Conservation (phyloP, 2,888 invertebrate species). For the Philopedon plagiatum region DNA sequence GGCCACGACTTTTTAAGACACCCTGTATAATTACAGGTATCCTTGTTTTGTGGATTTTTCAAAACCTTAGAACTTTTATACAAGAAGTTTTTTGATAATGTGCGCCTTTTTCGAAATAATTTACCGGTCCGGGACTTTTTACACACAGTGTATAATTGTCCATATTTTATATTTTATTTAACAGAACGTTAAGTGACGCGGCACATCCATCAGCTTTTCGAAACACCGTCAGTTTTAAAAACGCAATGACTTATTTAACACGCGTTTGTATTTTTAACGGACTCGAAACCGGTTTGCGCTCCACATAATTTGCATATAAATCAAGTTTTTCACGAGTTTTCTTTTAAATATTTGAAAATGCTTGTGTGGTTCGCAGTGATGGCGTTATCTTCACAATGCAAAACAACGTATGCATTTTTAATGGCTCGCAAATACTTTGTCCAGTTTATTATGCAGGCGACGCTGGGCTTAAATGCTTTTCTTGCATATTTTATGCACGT, state of each 20-base stretch:
- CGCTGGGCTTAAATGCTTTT: constrained; percentile 42
- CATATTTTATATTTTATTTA: constrained; percentile 7
- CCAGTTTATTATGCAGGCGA: constrained; percentile 40
- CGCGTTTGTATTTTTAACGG: constrained; percentile 3
- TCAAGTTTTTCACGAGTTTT: constrained; percentile 44
- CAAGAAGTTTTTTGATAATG: too few relatives aligned
- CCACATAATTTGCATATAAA: constrained; percentile 45
- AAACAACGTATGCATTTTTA: constrained; percentile 50
- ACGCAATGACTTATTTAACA: constrained; percentile 1
- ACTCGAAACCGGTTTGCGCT: neutral
- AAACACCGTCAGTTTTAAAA: neutral
- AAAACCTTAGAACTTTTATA: too few relatives aligned
- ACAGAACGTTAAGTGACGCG: neutral
- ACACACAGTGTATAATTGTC: neutral
- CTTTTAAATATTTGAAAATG: constrained; percentile 45
- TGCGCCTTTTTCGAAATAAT: too few relatives aligned
- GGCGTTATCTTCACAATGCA: constrained; percentile 43
- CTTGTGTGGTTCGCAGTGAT: constrained; percentile 2
- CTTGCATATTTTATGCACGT: constrained; percentile 43
- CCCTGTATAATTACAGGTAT: too few relatives aligned
- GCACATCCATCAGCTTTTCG: neutral
- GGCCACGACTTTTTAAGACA: too few relatives aligned
- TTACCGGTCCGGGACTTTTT: too few relatives aligned
- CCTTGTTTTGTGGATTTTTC: too few relatives aligned
- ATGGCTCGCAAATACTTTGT: constrained; percentile 44